phyloP scores from a whole-genome alignment of 2,888 invertebrate genomes.

The Drosophila stalkeri region DNA sequence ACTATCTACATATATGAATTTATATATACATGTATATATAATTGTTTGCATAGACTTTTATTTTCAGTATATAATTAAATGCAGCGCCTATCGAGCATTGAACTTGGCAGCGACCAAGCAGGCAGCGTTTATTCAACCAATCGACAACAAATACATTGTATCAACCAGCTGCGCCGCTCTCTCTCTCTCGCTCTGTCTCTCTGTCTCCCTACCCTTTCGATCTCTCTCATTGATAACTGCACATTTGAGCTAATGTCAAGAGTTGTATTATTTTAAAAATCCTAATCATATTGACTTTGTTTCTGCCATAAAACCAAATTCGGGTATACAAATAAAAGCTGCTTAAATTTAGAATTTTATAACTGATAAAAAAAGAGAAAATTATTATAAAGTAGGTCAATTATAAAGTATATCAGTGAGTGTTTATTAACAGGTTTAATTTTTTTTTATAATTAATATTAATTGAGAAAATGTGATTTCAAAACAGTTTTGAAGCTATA shows the following conservation, averaged over 20 bases:
- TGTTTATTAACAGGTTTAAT: neutral
- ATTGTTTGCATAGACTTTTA: neutral
- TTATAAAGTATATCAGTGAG: neutral
- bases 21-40: neutral
- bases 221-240: conserved; percentile 23
- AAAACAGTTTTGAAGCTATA: neutral
- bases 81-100: conserved; percentile 69
- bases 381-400: neutral
- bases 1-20: neutral
- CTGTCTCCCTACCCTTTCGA: neutral
- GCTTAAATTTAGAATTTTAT: neutral
- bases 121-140: conserved; percentile 16
- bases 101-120: conserved; percentile 50
- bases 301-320: neutral
- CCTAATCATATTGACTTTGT: neutral
- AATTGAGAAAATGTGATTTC: neutral
- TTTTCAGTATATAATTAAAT: conserved; percentile 23
- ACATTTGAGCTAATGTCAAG: neutral
- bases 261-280: neutral
- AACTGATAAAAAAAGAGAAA: neutral
- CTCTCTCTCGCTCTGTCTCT: neutral
- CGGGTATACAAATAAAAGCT: neutral
- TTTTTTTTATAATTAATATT: neutral
- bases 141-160: conserved; percentile 21
- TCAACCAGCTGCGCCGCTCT: conserved; percentile 2